Conservation (phyloP, 2,113 vertebrate species). For the Campylorhamphus procurvoides region DNA sequence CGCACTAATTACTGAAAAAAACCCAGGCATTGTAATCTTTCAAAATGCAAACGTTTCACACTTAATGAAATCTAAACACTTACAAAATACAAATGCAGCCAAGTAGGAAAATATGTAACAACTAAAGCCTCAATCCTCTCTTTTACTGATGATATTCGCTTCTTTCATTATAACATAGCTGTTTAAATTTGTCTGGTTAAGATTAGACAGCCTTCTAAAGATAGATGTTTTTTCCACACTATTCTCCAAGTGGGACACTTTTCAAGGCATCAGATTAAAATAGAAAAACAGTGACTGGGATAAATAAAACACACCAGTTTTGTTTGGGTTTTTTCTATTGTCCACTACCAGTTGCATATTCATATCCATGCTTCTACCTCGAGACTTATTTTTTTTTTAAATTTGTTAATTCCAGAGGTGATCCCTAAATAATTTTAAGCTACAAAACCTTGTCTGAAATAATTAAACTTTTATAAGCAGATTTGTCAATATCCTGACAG, state of each 20-base stretch:
- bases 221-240: conserved; percentile 38
- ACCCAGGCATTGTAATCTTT: background rate
- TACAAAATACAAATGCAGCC: background rate
- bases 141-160: background rate
- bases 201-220: conserved; percentile 44
- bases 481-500: background rate
- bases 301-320: background rate
- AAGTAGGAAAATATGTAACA: background rate
- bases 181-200: conserved; percentile 24
- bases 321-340: background rate
- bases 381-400: background rate
- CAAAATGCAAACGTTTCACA: background rate
- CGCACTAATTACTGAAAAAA: background rate
- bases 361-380: background rate
- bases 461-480: background rate
- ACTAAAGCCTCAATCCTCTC: background rate
- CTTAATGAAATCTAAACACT: background rate
- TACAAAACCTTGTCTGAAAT: background rate
- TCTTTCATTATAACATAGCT: background rate
- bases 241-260: conserved; percentile 24
- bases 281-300: background rate
- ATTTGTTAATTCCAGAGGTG: background rate
- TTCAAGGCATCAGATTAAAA: conserved; percentile 46
- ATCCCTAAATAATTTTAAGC: background rate
- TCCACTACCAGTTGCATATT: background rate